Evolutionary conservation across 2,888 invertebrate genomes (phyloP).

Genomic region (Petrophora chlorosata): DNA sequence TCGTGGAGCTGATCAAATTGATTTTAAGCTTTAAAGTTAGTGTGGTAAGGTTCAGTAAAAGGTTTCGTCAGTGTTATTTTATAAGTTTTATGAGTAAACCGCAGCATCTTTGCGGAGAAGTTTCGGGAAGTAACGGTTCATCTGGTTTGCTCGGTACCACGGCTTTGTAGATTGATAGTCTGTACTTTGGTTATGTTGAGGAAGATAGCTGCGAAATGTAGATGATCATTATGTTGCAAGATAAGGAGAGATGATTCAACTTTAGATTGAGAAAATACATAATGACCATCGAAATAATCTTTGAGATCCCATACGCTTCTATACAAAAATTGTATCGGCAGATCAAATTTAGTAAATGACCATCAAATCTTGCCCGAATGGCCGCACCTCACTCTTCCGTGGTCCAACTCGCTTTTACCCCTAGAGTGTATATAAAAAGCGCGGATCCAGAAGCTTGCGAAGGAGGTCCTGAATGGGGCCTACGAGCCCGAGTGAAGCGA

Average conservation of each 20-base stretch:
- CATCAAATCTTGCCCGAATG: no score
- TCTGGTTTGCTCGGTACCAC: constrained; percentile 51
- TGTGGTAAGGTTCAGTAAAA: constrained; percentile 22
- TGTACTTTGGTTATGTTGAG: constrained; percentile 5
- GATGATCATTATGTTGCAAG: neutral
- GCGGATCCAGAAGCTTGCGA: no score
- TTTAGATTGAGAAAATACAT: no score
- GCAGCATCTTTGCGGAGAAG: constrained; percentile 64
- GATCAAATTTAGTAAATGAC: no score
- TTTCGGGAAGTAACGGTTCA: constrained; percentile 69
- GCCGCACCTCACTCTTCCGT: no score
- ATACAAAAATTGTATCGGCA: no score
- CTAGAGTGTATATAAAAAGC: no score
- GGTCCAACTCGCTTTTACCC: no score
- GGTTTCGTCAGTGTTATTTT: neutral
- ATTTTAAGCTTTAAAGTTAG: constrained; percentile 24
- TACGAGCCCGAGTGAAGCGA: no score
- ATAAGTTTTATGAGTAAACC: constrained; percentile 35
- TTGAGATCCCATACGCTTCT: no score
- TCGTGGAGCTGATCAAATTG: neutral
- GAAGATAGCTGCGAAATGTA: neutral
- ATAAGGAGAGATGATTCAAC: neutral
- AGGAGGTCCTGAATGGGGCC: no score
- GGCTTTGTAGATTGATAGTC: constrained; percentile 32
- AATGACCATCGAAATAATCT: no score